Evolutionary conservation across 2,888 invertebrate genomes (phyloP), one percentile per base, ranked within the genome.

Genomic region (Pardosa pseudoannulata): DNA sequence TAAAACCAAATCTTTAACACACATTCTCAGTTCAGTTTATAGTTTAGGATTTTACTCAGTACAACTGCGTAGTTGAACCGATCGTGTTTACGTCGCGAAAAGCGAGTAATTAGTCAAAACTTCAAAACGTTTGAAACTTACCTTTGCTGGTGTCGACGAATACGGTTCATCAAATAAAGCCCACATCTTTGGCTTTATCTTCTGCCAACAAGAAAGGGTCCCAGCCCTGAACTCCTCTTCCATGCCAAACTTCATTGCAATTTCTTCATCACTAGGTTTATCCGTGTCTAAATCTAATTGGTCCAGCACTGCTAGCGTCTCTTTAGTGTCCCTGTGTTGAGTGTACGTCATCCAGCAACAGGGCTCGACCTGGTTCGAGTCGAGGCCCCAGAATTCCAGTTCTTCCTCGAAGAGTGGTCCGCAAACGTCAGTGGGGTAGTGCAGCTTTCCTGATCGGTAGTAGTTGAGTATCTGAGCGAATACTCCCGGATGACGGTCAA

Each of bases 301-400:
- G 93, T 99, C 99, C 91, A 99, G 94, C 88, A 99, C 99, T 82
- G 98, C 97, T 91, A 99, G 93, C 72, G 99, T 99, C 93, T 99
- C 99, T 93, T 99, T 98, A 87, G 99, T 99, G 93, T 99, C 98
- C 91, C 98, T 95, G 94, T 97, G 97, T 96, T 97, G 92, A 28
- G 93, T 94, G 90, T 99, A 99, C 9, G 99, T 99, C 98, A 99
- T 99, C 99, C 99, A 99, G 93, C 99, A 99, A 92, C 99, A 99
- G 6, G 99, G 99, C 92, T 99, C 98, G 90, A 99, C 98, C 93
- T 99, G 99, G 93, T 99, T 99, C 46, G 99, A 97, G 92, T 99
- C 99, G 90, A 99, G 94, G 16, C 99, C 99, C 99, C 99, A 99
- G 92, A 98, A 99, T 93, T 99, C 99, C 90, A 99, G 94, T 92